A percentile compares a stretch with the other conserved stretches of the same genome.
These are phyloP conservation scores for Nylanderia fulva DNA, from an alignment of 1,140 invertebrate species.

Conservation along the genomic window DNA sequence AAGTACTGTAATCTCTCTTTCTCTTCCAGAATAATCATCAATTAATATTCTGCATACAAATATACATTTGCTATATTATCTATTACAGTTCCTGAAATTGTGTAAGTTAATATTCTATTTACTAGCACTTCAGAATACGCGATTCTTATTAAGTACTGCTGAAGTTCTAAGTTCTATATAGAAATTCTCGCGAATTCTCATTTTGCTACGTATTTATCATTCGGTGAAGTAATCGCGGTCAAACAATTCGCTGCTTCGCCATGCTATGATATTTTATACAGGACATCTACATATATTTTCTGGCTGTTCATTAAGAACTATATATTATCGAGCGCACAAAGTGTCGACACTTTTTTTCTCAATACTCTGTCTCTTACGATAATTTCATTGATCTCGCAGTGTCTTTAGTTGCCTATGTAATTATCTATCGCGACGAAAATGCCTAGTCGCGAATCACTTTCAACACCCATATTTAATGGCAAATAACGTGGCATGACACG, in stretches of 20 bases:
- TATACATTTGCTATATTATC: not conserved
- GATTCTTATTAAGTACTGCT: slow-evolving; percentile 1
- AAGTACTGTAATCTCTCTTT: slow-evolving; percentile 22
- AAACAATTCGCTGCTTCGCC: slow-evolving; percentile 55
- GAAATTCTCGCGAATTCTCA: slow-evolving; percentile 43
- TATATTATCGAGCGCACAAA: slow-evolving; percentile 39
- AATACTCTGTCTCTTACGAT: slow-evolving; percentile 32
- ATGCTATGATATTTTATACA: slow-evolving; percentile 39
- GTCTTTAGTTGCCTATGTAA: slow-evolving; percentile 72
- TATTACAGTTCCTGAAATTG: slow-evolving; percentile 7
- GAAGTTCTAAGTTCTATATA: slow-evolving; percentile 5
- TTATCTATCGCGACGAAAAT: slow-evolving; percentile 38
- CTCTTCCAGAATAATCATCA: slow-evolving; percentile 16
- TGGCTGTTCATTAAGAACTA: slow-evolving; percentile 40
- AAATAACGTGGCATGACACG: slow-evolving; percentile 31
- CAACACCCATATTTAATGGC: slow-evolving; percentile 15
- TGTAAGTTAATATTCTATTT: slow-evolving; percentile 13
- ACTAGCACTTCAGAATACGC: slow-evolving; percentile 22
- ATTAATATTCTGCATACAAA: not conserved
- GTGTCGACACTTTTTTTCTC: slow-evolving; percentile 28
- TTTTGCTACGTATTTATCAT: slow-evolving; percentile 25
- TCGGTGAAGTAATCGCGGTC: slow-evolving; percentile 36
- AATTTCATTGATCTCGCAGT: slow-evolving; percentile 67
- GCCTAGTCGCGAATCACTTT: slow-evolving; percentile 54
- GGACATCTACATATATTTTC: slow-evolving; percentile 32